Percentiles rank a stretch among this genome's conserved stretches.
Evolutionary conservation across 2,113 vertebrate genomes (phyloP).

Genomic region (Haemorhous mexicanus): DNA sequence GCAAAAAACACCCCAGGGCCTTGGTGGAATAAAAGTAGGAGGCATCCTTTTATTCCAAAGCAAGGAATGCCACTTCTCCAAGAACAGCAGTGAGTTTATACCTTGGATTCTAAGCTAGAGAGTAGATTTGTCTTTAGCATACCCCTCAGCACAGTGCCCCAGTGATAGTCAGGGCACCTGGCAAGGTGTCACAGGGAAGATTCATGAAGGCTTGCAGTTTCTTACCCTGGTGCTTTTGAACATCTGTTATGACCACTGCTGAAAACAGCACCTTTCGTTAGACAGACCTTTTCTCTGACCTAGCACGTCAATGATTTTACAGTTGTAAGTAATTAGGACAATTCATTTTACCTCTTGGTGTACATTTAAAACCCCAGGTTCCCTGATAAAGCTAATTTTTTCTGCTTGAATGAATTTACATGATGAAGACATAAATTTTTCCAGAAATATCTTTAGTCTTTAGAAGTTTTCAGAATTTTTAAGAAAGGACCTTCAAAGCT

Average conservation of each 20-base stretch:
- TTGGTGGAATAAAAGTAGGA: background rate
- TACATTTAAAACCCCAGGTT: background rate
- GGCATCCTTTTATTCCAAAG: background rate
- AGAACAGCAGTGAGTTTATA: background rate
- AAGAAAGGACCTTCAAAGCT: background rate
- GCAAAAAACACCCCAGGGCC: background rate
- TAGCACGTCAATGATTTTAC: background rate
- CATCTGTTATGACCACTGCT: background rate
- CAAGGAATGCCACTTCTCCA: background rate
- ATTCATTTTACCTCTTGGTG: background rate
- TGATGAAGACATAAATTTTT: background rate
- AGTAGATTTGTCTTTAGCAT: background rate
- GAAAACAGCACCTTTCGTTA: background rate
- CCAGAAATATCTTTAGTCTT: background rate
- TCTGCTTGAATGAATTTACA: background rate
- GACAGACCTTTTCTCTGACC: background rate
- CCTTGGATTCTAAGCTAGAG: background rate
- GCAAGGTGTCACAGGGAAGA: background rate
- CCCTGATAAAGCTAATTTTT: background rate
- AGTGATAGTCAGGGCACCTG: background rate
- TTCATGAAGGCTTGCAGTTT: background rate
- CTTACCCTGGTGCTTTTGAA: background rate
- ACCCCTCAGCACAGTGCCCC: background rate
- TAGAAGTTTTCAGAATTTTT: background rate
- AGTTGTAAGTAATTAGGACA: background rate